Evolutionary conservation across 2,797 vertebrate species (phyloP), one percentile per base, ranked within the genome.

Genomic region (Ambastaia sidthimunki): DNA sequence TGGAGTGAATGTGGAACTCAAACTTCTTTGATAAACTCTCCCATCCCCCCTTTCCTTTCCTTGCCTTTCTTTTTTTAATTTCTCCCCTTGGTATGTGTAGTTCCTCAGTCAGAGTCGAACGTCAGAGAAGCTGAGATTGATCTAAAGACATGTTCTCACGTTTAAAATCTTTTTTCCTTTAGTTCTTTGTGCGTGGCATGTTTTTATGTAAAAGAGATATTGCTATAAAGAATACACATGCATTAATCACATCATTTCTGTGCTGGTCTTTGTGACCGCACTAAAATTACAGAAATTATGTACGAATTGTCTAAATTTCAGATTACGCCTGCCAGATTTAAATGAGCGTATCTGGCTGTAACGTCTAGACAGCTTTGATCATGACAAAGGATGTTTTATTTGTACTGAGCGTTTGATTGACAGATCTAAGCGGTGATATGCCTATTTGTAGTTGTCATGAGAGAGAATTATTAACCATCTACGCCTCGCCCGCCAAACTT

Each of bases 401-500:
- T 77, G 44, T 21, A 2, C 41, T 2, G 23, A 28, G 82, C 23
- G 62, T 44, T 72, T 81, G 52, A 76, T 67, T 47, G 78, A 80
- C 79, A 82, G 52, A 74, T 73, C 70, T 48, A 77, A 69, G 62
- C 62, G 52, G 44, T 18, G 54, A 75, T 25, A 18, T 31, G 63
- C 57, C 21, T 55, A 84, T 90, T 85, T 88, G 25, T 69, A 65
- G 2, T 19, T 76, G 74, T 86, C 89, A 90, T 91, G 77, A 89
- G 84, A 90, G 86, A 84, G 90, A 92, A 91, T 92, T 88, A 92
- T 93, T 92, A 88, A 92, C 83, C 80, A 23, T 41, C 52, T 18
- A 80, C 44, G 60, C 60, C 41, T 52, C 71, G 71, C 82, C 87
- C 84, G 85, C 75, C 85, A 79, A 88, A 89, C 89, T 87, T 90